These are phyloP conservation scores for Drosophila littoralis DNA, from an alignment of 1,140 invertebrate species.

Conservation along the genomic window DNA sequence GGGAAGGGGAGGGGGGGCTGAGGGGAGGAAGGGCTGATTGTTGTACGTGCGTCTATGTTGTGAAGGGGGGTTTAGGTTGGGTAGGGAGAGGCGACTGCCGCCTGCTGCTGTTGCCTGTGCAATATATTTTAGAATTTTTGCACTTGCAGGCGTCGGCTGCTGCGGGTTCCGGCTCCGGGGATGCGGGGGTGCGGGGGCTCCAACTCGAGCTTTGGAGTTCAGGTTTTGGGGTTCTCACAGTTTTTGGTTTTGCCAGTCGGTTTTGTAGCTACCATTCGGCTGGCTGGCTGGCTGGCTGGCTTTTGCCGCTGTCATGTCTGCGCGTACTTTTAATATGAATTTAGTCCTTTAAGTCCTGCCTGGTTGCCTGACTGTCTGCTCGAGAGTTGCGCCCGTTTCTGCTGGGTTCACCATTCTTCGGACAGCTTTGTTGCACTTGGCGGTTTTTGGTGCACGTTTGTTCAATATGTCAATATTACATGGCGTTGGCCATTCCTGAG, in stretches of 20 bases:
- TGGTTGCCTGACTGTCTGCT: conserved; percentile 37
- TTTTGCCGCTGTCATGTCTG: conserved; percentile 70
- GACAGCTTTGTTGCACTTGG: conserved; percentile 66
- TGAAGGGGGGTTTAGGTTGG: background rate
- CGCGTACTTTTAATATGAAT: conserved; percentile 81
- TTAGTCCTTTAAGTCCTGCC: conserved; percentile 76
- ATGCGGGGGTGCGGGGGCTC: background rate
- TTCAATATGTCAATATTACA: conserved; percentile 83
- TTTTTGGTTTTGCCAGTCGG: conserved; percentile 8
- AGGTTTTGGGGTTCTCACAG: conserved; percentile 14
- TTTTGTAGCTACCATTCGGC: conserved; percentile 19
- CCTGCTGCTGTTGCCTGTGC: conserved; percentile 43
- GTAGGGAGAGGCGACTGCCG: background rate
- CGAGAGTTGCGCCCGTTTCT: conserved; percentile 1
- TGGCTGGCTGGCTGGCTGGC: conserved; percentile 15
- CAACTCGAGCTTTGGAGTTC: background rate
- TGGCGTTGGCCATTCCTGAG: conserved; percentile 61
- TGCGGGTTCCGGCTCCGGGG: conserved; percentile 1
- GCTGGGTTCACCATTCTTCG: background rate
- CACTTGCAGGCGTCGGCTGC: conserved; percentile 34
- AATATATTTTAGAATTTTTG: conserved; percentile 80
- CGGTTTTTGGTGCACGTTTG: conserved; percentile 68
- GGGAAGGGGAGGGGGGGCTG: background rate
- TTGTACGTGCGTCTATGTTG: conserved; percentile 70
- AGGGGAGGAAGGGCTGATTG: conserved; percentile 19